Percentiles rank a stretch among this genome's conserved stretches.
These are phyloP conservation scores for Sebastolobus alascanus DNA, from an alignment of 2,797 vertebrate genomes.

Conservation along the genomic window DNA sequence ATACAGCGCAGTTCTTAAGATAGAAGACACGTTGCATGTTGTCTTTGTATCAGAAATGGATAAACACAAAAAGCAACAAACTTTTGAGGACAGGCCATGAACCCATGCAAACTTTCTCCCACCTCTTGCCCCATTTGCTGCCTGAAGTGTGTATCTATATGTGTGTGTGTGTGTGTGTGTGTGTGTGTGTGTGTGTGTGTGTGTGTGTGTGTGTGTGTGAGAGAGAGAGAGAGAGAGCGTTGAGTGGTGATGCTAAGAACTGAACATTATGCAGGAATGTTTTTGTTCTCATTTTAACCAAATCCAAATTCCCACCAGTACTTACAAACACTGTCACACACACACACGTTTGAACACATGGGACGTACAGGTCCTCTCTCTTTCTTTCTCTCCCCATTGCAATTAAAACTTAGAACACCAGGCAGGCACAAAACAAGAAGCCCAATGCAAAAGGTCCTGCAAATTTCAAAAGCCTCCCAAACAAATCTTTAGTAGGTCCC, in stretches of 20 bases:
- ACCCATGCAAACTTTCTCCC: background rate
- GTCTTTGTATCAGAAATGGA: background rate
- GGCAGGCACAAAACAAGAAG: constrained; percentile 68
- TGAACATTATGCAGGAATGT: constrained; percentile 82
- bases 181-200: constrained; percentile 15
- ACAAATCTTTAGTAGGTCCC: constrained; percentile 76
- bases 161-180: constrained; percentile 10
- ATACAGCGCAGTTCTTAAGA: background rate
- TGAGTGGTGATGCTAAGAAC: constrained; percentile 54
- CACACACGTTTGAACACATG: constrained; percentile 48
- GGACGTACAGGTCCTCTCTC: constrained; percentile 19
- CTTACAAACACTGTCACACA: constrained; percentile 44
- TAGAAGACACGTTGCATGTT: background rate
- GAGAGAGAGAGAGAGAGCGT: background rate
- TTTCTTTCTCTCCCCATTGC: constrained; percentile 54
- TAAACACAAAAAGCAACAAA: constrained; percentile 5
- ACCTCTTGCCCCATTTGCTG: constrained; percentile 17
- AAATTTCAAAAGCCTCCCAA: constrained; percentile 86
- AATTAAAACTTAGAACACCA: constrained; percentile 84
- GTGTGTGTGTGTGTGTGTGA: constrained; percentile 7
- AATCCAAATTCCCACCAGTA: constrained; percentile 81
- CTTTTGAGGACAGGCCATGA: background rate
- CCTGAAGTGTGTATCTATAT: constrained; percentile 1
- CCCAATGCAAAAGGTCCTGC: constrained; percentile 84
- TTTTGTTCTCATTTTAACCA: constrained; percentile 83